Conservation (phyloP, 2,113 vertebrate species). For the Lophura nycthemera region DNA sequence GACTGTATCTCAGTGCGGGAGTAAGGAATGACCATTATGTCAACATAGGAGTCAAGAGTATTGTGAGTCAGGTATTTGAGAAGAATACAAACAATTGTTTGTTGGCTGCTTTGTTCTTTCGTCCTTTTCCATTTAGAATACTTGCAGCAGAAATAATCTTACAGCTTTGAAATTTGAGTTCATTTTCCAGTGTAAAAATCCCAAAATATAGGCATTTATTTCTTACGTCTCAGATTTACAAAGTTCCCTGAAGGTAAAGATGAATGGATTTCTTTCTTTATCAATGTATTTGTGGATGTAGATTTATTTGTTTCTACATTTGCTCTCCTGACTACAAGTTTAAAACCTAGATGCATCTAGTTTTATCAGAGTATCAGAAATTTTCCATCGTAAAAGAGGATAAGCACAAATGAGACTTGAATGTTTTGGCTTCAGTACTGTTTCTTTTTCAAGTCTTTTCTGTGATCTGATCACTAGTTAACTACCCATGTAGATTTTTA, state of each 20-base stretch:
- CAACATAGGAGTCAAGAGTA: not conserved
- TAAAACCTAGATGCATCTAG: not conserved
- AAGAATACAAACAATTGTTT: not conserved
- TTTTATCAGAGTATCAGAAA: not conserved
- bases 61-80: not conserved
- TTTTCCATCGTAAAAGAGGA: not conserved
- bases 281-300: not conserved
- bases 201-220: not conserved
- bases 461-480: not conserved
- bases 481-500: not conserved
- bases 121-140: not conserved
- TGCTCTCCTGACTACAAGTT: not conserved
- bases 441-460: not conserved
- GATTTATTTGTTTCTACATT: not conserved
- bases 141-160: rapidly evolving
- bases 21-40: not conserved
- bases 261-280: not conserved
- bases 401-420: not conserved
- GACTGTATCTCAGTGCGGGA: not conserved
- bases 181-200: not conserved
- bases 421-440: not conserved
- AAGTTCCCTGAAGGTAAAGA: not conserved
- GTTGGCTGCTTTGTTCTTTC: not conserved
- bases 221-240: not conserved
- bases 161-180: not conserved